Conservation (phyloP, 2,113 vertebrate species). For the Morone saxatilis region DNA sequence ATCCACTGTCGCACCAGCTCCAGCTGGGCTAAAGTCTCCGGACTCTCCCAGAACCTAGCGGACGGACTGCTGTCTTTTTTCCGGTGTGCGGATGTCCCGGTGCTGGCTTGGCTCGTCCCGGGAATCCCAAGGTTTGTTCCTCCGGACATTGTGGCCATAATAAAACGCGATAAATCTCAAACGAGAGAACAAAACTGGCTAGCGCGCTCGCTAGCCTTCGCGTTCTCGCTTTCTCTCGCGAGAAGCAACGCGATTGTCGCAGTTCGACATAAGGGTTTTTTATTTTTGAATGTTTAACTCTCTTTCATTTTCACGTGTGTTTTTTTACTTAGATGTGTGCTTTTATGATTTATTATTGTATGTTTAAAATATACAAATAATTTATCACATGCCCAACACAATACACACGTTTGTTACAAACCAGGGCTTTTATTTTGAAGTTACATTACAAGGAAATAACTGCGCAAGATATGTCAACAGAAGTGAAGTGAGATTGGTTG, state of each 20-base stretch:
- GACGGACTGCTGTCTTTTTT: conserved; percentile 91
- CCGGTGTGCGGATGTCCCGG: conserved; percentile 72
- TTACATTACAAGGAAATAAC: conserved; percentile 33
- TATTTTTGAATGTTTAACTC: neutral
- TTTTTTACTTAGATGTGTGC: accelerated
- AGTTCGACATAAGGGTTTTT: conserved; percentile 13
- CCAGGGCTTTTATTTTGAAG: conserved; percentile 56
- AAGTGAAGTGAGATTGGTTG: conserved; percentile 1
- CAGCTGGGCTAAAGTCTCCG: conserved; percentile 90
- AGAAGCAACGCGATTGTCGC: neutral
- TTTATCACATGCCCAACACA: neutral
- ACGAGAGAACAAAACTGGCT: conserved; percentile 71
- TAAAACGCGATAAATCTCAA: conserved; percentile 55
- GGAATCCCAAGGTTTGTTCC: conserved; percentile 69
- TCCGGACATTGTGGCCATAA: conserved; percentile 79
- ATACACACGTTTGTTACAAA: neutral
- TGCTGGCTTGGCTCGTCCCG: conserved; percentile 69
- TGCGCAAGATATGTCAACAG: conserved; percentile 21
- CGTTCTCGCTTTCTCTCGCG: conserved; percentile 65
- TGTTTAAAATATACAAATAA: accelerated
- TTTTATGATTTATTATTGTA: accelerated
- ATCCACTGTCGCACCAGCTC: conserved; percentile 92
- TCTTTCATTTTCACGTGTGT: neutral
- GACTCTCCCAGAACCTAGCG: conserved; percentile 91
- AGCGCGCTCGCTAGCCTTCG: conserved; percentile 69